Base-by-base conservation (phyloP, 2,113 vertebrate genomes). In the Pelmatolapia mariae region DNA sequence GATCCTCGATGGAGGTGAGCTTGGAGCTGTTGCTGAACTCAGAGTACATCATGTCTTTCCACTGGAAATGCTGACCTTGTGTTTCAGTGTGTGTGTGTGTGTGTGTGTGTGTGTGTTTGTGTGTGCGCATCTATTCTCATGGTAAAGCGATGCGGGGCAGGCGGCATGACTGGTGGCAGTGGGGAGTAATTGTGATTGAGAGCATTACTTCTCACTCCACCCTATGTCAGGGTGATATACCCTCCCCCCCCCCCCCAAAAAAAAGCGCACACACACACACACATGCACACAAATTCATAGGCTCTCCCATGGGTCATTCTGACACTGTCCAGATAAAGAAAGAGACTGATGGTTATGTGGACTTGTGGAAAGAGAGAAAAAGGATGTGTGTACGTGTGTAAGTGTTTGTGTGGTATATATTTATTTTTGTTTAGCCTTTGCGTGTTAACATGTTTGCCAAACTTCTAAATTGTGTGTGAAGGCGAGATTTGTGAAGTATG, bases 261-360 rank as follows among this genome's bases (percentile, higher is more conserved):
- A 84, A 18, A 59, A 16, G 3, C 80, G 82, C 80, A 2, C 61
- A 8, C 61, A 80, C 79, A 87, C 89, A 79, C 79, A 78, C 57
- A 88, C 66, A 85, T 40, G 76, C 82, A 89, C 73, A 90, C 87
- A 50, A 53, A 87, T 26, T 61, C 76, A 61, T 84, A 85, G 82
- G 83, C 93, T 94, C 92, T 93, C 92, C 93, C 91, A 86, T 87
- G 93, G 95, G 95, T 96, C 95, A 94, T 89, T 85, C 91, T 96
- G 96, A 96, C 95, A 96, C 92, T 96, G 94, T 96, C 95, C 95
- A 96, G 96, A 96, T 96, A 94, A 95, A 95, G 90, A 92, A 89
- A 87, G 57, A 93, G 89, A 95, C 76, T 88, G 92, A 95, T 95
- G 91, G 87, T 93, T 89, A 86, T 91, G 90, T 92, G 89, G 71